These are phyloP conservation scores for Scrobipalpa atriplicella DNA, from an alignment of 2,888 invertebrate genomes.

Conservation along the genomic window DNA sequence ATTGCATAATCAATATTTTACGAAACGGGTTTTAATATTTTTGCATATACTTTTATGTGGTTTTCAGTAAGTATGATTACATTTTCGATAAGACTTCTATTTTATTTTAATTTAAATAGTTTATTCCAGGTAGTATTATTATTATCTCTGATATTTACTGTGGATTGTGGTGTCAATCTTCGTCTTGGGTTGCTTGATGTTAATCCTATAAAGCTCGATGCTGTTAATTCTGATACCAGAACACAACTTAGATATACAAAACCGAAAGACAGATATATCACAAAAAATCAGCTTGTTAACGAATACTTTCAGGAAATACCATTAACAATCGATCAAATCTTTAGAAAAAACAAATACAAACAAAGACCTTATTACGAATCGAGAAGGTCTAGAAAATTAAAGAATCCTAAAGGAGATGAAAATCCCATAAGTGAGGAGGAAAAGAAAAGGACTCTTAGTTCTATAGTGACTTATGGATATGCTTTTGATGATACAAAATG, in stretches of 20 bases:
- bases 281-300: too few relatives aligned
- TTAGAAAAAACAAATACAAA: not conserved
- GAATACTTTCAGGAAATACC: not conserved
- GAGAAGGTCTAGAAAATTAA: constrained; percentile 2
- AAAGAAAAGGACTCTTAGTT: not conserved
- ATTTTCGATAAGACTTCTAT: not conserved
- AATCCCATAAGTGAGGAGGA: not conserved
- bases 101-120: not conserved
- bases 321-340: not conserved
- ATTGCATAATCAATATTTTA: not conserved
- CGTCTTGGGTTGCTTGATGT: constrained; percentile 45
- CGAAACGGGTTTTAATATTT: not conserved
- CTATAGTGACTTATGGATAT: constrained; percentile 45
- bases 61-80: not conserved
- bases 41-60: constrained; percentile 14
- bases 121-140: constrained; percentile 14
- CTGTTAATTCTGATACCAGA: constrained; percentile 34
- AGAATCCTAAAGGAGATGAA: not conserved
- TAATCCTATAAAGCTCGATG: constrained; percentile 44
- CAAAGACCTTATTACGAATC: not conserved
- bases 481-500: constrained; percentile 57
- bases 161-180: constrained; percentile 53
- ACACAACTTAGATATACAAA: too few relatives aligned
- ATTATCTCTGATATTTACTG: not conserved
- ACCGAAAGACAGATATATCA: too few relatives aligned